These are phyloP conservation scores for Hydropsyche tenuis DNA, from an alignment of 1,140 invertebrate species.

Conservation along the genomic window DNA sequence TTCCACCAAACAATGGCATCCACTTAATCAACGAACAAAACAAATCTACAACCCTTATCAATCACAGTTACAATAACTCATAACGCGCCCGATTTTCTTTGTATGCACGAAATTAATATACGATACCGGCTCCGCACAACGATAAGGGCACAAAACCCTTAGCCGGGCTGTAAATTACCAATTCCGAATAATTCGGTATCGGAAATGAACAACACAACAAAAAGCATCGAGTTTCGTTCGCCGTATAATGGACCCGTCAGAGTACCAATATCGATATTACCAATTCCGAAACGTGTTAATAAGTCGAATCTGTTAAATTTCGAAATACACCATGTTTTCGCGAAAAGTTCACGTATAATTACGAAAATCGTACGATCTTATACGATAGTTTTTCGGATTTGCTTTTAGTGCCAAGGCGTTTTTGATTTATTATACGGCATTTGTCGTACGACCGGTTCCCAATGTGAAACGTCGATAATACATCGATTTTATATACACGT, in stretches of 20 bases:
- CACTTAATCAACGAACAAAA: conserved; percentile 16
- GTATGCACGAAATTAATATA: no score
- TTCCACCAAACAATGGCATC: not conserved
- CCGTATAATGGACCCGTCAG: no score
- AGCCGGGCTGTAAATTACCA: not conserved
- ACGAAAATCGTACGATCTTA: not conserved
- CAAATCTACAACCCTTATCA: conserved; percentile 19
- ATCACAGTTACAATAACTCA: conserved; percentile 17
- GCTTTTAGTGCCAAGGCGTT: conserved; percentile 1
- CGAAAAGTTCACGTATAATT: not conserved
- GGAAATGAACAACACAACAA: no score
- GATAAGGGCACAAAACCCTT: not conserved
- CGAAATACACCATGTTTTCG: no score
- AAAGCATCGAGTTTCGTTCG: no score
- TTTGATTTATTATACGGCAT: conserved; percentile 21
- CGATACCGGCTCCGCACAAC: not conserved
- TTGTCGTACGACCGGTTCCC: conserved; percentile 6
- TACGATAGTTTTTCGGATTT: not conserved
- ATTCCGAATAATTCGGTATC: not conserved
- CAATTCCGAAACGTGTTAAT: no score
- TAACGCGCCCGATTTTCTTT: not conserved
- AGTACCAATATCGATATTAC: no score
- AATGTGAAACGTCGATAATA: not conserved
- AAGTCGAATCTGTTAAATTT: no score
- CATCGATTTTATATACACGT: no score